Evolutionary conservation across 2,113 vertebrate genomes (phyloP).

Genomic region (Chauna torquata): DNA sequence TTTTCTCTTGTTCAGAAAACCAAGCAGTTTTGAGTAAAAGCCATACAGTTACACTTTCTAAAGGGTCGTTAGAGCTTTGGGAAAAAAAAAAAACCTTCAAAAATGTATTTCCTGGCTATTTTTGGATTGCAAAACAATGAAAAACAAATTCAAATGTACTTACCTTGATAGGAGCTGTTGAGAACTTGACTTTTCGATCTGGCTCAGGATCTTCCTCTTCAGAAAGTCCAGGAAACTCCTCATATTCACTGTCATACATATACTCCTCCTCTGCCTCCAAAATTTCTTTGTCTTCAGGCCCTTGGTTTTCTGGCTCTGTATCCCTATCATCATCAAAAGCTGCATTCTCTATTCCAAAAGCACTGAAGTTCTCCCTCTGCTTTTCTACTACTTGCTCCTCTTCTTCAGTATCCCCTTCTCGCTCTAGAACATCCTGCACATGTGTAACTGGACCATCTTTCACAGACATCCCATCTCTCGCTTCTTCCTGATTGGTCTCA

Average conservation of each 20-base stretch:
- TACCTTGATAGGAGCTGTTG: conserved; percentile 88
- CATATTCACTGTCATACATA: conserved; percentile 78
- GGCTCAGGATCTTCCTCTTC: conserved; percentile 85
- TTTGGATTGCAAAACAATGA: not conserved
- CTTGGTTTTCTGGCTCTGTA: conserved; percentile 71
- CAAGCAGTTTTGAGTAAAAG: not conserved
- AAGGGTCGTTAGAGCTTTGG: not conserved
- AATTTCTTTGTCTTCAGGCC: conserved; percentile 52
- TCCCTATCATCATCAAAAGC: conserved; percentile 89
- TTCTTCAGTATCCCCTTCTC: conserved; percentile 49
- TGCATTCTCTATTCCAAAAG: conserved; percentile 89
- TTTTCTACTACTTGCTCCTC: conserved; percentile 62
- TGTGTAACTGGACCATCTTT: not conserved
- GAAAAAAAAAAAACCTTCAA: not conserved
- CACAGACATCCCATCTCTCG: not conserved
- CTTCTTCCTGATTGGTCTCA: not conserved
- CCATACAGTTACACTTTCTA: not conserved
- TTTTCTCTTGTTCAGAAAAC: not conserved
- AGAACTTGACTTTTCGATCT: conserved; percentile 86
- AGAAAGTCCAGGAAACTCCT: conserved; percentile 85
- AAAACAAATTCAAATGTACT: not conserved
- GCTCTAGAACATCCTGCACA: conserved; percentile 7
- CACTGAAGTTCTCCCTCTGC: conserved; percentile 51
- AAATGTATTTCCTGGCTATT: not conserved
- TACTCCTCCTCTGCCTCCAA: conserved; percentile 74